Conservation (phyloP, 2,113 vertebrate genomes). For the Oreochromis tanganicae region DNA sequence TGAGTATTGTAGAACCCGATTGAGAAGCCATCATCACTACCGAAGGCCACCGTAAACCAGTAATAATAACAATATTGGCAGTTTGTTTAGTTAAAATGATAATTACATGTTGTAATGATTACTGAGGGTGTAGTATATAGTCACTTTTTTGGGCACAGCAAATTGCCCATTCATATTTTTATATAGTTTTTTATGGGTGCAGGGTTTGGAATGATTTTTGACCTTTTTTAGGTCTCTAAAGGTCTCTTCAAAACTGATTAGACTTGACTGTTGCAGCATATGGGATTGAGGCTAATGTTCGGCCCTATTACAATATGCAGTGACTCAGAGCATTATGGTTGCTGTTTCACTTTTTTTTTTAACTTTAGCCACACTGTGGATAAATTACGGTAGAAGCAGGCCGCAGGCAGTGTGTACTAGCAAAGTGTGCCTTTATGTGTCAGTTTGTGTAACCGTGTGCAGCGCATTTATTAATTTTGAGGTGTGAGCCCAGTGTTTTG, state of each 20-base stretch:
- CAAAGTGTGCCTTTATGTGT: neutral
- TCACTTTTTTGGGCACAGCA: neutral
- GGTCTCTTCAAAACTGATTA: neutral
- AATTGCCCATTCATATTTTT: neutral
- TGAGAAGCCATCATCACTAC: neutral
- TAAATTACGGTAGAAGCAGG: neutral
- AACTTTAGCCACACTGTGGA: neutral
- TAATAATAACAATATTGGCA: neutral
- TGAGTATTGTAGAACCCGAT: neutral
- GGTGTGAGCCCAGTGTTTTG: neutral
- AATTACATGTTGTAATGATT: neutral
- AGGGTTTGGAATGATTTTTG: neutral
- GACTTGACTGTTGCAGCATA: neutral
- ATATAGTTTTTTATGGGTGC: neutral
- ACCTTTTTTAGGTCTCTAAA: neutral
- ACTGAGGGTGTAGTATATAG: neutral
- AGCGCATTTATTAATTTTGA: neutral
- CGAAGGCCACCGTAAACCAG: neutral
- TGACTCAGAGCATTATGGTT: neutral
- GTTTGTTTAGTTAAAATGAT: neutral
- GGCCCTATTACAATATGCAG: neutral
- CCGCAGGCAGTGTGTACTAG: neutral
- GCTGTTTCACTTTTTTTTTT: neutral
- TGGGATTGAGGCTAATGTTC: neutral
- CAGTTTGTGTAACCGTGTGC: neutral